Conservation (phyloP, 1,140 invertebrate species). For the Popillia japonica region DNA sequence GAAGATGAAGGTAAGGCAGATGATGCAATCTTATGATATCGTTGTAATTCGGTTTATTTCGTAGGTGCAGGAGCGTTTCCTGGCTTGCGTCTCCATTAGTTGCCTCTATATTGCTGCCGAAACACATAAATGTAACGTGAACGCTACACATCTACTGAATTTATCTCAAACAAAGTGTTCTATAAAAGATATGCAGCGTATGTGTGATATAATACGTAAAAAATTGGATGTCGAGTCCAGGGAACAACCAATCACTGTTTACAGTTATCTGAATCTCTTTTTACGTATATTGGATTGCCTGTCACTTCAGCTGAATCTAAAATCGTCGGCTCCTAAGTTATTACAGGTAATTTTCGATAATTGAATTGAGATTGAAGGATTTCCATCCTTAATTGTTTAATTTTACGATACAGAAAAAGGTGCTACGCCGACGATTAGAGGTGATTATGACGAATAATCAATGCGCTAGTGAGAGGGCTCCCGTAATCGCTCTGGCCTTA, state of each 20-base stretch:
- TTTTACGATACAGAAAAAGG: conserved; percentile 40
- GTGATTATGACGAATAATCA: conserved; percentile 39
- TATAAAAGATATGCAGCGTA: conserved; percentile 50
- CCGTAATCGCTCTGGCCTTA: conserved; percentile 39
- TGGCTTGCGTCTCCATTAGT: conserved; percentile 51
- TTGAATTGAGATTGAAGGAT: too few relatives aligned
- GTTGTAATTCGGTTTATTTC: conserved; percentile 7
- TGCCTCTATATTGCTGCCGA: conserved; percentile 50
- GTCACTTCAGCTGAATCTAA: conserved; percentile 24
- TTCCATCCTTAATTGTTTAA: not conserved
- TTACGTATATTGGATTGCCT: conserved; percentile 31
- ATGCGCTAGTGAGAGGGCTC: conserved; percentile 32
- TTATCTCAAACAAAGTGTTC: conserved; percentile 51
- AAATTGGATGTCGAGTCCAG: conserved; percentile 45
- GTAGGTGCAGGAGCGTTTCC: conserved; percentile 51
- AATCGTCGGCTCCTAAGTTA: conserved; percentile 9
- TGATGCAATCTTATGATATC: not conserved
- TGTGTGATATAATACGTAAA: conserved; percentile 52
- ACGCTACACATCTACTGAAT: conserved; percentile 47
- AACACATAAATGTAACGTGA: conserved; percentile 44
- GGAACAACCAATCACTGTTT: conserved; percentile 43
- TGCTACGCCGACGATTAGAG: conserved; percentile 38
- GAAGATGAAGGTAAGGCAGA: conserved; percentile 74
- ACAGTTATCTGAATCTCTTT: conserved; percentile 40
- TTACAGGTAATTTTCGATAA: conserved; percentile 33